phyloP scores from a whole-genome alignment of 2,888 invertebrate species.

The Lepas anatifera region DNA sequence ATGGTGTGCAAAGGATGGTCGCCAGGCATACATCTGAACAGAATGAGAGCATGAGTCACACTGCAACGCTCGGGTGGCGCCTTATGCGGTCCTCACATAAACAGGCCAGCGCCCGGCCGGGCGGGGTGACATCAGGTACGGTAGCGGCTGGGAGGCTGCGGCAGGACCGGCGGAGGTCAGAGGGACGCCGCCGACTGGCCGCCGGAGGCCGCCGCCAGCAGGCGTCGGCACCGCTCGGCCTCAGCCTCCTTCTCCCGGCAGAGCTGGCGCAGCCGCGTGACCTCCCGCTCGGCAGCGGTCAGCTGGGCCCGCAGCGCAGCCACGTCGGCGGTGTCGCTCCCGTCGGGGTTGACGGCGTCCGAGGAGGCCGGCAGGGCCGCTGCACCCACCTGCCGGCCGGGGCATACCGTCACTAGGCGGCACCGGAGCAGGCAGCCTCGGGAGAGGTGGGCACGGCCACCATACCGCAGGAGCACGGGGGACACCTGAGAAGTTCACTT shows the following conservation, averaged over 20 bases:
- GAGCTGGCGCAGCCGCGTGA: background rate
- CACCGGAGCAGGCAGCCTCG: background rate
- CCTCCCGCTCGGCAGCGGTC: background rate
- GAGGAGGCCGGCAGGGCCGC: background rate
- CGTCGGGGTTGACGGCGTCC: background rate
- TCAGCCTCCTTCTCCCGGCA: background rate
- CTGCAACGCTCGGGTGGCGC: too few relatives aligned
- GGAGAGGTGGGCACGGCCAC: background rate
- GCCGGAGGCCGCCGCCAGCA: background rate
- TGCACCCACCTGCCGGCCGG: background rate
- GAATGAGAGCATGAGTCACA: too few relatives aligned
- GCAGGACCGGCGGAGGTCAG: too few relatives aligned
- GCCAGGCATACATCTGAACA: too few relatives aligned
- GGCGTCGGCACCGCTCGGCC: background rate
- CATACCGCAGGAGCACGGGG: too few relatives aligned
- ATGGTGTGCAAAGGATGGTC: too few relatives aligned
- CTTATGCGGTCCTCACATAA: too few relatives aligned
- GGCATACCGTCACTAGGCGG: background rate
- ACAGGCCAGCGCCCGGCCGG: too few relatives aligned
- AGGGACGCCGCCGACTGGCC: background rate
- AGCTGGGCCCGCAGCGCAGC: background rate
- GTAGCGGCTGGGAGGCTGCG: too few relatives aligned
- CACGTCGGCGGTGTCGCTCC: background rate
- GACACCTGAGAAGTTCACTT: too few relatives aligned
- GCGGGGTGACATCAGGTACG: too few relatives aligned